Base-by-base conservation (phyloP, 2,113 vertebrate genomes). In the Turnix velox region DNA sequence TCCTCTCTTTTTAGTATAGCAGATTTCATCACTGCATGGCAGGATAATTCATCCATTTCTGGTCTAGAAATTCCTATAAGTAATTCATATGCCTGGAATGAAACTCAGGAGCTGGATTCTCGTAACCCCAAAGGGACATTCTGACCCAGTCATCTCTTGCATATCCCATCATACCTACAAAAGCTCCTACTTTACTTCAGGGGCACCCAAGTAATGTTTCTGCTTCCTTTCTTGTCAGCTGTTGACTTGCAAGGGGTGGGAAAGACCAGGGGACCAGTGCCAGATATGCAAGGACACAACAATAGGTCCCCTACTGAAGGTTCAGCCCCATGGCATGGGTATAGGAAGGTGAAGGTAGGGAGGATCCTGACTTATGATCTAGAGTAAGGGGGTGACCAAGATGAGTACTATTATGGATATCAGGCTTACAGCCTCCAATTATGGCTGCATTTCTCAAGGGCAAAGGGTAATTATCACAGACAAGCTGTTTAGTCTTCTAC, bases 401-500 rank as follows among this genome's bases (percentile, higher is more conserved):
- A 31, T 12, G n/a, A 35, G 42, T 39, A 28, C 30, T 72, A 9
- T 27, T 30, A 10, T 8, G 39, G 57, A 86, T 37, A 46, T 62
- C 51, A 83, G 20, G 8, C 54, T 62, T 69, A 79, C 14, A 69
- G 72, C 16, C 68, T 88, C 55, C 52, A 66, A 30, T 83, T 88
- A 55, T 63, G 63, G 4, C 49, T 86, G 10, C 23, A 51, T 62
- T 84, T 81, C 55, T 57, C 25, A 59, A 63, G 68, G 59, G 73
- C 67, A 91, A 91, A 85, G 54, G 67, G 48, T 65, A 52, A 62
- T 76, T 65, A 79, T 79, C 84, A 87, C 27, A 52, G 18, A 72
- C 43, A 84, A 87, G 73, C 61, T 92, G 37, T 87, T 95, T 89
- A 82, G 90, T 89, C 90, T 79, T 76, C 67, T 46, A 48, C 78